Conservation (phyloP, 1,140 invertebrate species). For the Drosophila ironensis region DNA sequence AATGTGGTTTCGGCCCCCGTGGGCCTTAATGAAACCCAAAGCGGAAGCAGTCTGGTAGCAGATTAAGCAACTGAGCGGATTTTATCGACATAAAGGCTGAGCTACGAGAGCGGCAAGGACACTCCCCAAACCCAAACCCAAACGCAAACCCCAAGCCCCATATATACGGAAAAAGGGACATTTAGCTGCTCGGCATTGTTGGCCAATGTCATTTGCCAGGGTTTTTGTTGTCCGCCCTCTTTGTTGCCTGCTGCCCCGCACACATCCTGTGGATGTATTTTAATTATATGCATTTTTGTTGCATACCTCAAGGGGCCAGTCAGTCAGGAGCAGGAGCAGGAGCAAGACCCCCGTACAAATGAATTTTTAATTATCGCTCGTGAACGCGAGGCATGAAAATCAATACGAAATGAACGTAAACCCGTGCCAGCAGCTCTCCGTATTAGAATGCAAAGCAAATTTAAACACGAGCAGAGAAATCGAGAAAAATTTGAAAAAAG, state of each 20-base stretch:
- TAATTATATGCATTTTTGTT: conserved; percentile 77
- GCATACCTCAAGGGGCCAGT: conserved; percentile 53
- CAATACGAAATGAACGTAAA: conserved; percentile 39
- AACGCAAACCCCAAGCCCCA: too few relatives aligned
- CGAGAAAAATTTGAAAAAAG: background rate
- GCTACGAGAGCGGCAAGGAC: conserved; percentile 23
- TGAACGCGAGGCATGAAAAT: conserved; percentile 47
- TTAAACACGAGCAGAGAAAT: conserved; percentile 2
- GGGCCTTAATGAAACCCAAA: conserved; percentile 72
- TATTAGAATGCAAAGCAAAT: conserved; percentile 45
- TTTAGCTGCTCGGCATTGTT: conserved; percentile 35
- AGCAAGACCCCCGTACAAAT: conserved; percentile 42
- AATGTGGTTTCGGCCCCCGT: conserved; percentile 56
- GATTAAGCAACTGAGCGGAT: conserved; percentile 76
- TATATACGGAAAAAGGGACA: conserved; percentile 5
- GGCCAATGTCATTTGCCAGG: conserved; percentile 10
- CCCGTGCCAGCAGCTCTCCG: background rate
- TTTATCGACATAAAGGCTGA: conserved; percentile 63
- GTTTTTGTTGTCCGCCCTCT: background rate
- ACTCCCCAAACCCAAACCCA: background rate
- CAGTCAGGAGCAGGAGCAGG: background rate
- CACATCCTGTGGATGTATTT: conserved; percentile 45
- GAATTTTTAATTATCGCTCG: conserved; percentile 76
- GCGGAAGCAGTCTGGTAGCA: conserved; percentile 73
- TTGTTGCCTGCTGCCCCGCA: too few relatives aligned